A percentile compares a stretch with the other conserved stretches of the same genome.
Evolutionary conservation across 2,888 invertebrate species (phyloP).

Genomic region (Crepidodera aurea): DNA sequence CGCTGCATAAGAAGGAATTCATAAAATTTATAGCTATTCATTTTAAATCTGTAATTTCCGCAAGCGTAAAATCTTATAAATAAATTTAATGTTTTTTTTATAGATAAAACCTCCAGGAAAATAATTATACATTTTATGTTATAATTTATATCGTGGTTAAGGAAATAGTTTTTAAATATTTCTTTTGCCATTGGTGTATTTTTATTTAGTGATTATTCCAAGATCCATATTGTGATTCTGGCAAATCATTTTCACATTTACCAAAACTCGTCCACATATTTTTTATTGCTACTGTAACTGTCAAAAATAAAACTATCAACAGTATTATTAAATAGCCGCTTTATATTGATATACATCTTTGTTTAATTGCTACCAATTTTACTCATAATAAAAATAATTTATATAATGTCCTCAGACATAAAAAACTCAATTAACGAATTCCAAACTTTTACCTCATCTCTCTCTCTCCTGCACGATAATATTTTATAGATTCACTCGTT

Average conservation of each 20-base stretch:
- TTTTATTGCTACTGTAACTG: too few relatives aligned
- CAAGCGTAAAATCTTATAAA: not conserved
- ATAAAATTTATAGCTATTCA: not conserved
- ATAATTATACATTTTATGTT: not conserved
- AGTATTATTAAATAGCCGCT: too few relatives aligned
- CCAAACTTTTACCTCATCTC: slow-evolving; percentile 19
- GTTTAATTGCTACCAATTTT: not conserved
- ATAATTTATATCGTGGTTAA: not conserved
- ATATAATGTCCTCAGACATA: not conserved
- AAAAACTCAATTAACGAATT: slow-evolving; percentile 9
- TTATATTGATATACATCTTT: too few relatives aligned
- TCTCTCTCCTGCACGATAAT: not conserved
- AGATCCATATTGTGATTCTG: too few relatives aligned
- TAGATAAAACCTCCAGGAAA: not conserved
- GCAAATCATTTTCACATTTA: too few relatives aligned
- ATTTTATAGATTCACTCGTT: slow-evolving; percentile 3
- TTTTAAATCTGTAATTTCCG: not conserved
- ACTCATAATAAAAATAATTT: not conserved
- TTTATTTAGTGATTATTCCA: too few relatives aligned
- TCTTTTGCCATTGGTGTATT: too few relatives aligned
- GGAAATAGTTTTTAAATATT: too few relatives aligned
- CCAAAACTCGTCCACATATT: not conserved
- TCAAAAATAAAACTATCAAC: not conserved
- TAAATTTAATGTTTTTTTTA: not conserved
- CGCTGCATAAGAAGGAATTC: too few relatives aligned